Conservation (phyloP, 1,140 invertebrate species). For the Helicoverpa zea region DNA sequence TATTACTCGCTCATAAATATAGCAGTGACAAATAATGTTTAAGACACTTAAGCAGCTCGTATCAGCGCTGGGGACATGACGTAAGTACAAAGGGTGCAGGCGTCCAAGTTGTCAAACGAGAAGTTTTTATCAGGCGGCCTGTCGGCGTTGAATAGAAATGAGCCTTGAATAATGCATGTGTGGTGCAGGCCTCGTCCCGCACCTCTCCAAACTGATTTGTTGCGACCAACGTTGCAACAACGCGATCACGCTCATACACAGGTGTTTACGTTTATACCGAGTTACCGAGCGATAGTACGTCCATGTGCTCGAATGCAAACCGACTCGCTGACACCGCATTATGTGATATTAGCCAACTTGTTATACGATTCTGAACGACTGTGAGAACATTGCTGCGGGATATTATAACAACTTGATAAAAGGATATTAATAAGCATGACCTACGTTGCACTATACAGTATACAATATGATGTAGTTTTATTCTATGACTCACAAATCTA, state of each 20-base stretch:
- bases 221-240: slow-evolving; percentile 63
- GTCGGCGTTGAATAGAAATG: slow-evolving; percentile 84
- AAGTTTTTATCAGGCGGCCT: slow-evolving; percentile 84
- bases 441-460: slow-evolving; percentile 24
- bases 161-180: slow-evolving; percentile 84
- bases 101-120: slow-evolving; percentile 84
- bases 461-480: slow-evolving; percentile 12
- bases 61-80: slow-evolving; percentile 71
- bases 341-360: slow-evolving; percentile 23
- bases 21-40: slow-evolving; percentile 54
- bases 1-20: slow-evolving; percentile 53
- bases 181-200: slow-evolving; percentile 59
- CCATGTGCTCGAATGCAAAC: slow-evolving; percentile 6
- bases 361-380: slow-evolving; percentile 27
- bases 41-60: slow-evolving; percentile 59
- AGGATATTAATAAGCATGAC: slow-evolving; percentile 36
- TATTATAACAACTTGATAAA: slow-evolving; percentile 33
- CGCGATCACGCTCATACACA: slow-evolving; percentile 58
- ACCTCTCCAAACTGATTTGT: slow-evolving; percentile 73
- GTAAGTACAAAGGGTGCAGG: slow-evolving; percentile 83
- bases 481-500: slow-evolving; percentile 25
- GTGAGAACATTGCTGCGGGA: slow-evolving; percentile 33
- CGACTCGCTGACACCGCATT: slow-evolving; percentile 34
- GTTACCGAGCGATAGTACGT: slow-evolving; percentile 1
- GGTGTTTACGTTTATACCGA: slow-evolving; percentile 50